Percentiles rank a stretch among this genome's conserved stretches.
These are phyloP conservation scores for Heliconius congener DNA, from an alignment of 1,140 invertebrate species.

Conservation along the genomic window DNA sequence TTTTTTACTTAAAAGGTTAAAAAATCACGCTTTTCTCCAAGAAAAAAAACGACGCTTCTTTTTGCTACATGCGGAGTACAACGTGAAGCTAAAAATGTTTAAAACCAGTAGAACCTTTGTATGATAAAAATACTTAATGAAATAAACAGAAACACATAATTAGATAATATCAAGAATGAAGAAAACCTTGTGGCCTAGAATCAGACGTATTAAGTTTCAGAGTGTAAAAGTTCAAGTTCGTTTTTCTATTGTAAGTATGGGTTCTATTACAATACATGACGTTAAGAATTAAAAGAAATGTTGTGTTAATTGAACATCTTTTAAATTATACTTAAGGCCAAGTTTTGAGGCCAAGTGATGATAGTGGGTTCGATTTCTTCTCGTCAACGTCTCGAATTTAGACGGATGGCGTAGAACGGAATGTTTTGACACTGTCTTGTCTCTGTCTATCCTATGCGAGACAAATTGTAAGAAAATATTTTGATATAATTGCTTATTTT, in stretches of 20 bases:
- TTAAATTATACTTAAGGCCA: no score
- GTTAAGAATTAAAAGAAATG: neutral
- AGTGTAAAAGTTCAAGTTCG: conserved; percentile 40
- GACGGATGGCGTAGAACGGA: neutral
- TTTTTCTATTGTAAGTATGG: neutral
- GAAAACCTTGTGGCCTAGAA: conserved; percentile 27
- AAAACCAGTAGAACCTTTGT: neutral
- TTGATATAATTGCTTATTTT: no score
- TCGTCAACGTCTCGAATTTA: neutral
- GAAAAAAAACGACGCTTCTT: no score
- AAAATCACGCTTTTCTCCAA: no score
- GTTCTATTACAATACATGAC: neutral
- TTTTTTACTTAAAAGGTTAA: no score
- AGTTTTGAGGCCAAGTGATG: no score
- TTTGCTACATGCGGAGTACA: no score
- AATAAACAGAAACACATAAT: neutral
- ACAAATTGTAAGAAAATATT: neutral
- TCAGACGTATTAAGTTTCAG: conserved; percentile 28
- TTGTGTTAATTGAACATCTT: neutral
- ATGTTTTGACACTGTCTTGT: neutral
- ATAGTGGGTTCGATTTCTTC: no score
- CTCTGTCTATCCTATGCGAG: neutral
- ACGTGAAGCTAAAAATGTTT: no score
- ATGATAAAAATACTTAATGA: neutral
- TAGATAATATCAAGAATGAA: conserved; percentile 10